Evolutionary conservation across 2,113 vertebrate species (phyloP).

Genomic region (Pygoscelis antarcticus): DNA sequence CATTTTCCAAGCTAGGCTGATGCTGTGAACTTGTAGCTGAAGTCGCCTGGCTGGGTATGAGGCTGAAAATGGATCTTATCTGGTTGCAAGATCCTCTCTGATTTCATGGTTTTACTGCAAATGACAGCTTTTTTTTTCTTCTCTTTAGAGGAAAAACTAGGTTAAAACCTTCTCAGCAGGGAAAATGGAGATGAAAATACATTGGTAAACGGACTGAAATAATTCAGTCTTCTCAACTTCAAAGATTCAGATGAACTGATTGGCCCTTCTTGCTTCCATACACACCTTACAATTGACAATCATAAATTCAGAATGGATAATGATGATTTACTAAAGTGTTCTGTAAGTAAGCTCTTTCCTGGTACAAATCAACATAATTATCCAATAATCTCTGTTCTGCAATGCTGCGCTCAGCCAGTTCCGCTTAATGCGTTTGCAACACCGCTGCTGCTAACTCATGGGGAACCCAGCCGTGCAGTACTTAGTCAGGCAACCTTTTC

Average conservation of each 20-base stretch:
- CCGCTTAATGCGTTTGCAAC: accelerated
- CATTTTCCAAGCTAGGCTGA: background rate
- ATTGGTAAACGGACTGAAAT: background rate
- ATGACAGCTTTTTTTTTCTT: background rate
- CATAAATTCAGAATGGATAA: background rate
- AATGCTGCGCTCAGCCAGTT: background rate
- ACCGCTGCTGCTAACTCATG: background rate
- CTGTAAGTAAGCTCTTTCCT: background rate
- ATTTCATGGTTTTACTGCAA: background rate
- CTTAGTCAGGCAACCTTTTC: background rate
- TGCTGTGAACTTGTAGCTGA: background rate
- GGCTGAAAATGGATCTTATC: background rate
- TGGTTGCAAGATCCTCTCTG: background rate
- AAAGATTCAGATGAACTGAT: background rate
- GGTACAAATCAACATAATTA: background rate
- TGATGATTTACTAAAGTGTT: background rate
- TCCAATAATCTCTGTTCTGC: background rate
- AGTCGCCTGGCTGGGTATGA: background rate
- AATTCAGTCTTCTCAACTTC: background rate
- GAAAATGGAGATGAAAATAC: background rate
- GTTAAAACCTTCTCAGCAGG: slow-evolving; percentile 12
- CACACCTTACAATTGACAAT: background rate
- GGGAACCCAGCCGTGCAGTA: background rate
- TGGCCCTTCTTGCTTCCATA: background rate
- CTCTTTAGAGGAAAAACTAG: background rate